These are phyloP conservation scores for Eulemur rufifrons DNA, from an alignment of 2,113 vertebrate genomes.

Conservation along the genomic window DNA sequence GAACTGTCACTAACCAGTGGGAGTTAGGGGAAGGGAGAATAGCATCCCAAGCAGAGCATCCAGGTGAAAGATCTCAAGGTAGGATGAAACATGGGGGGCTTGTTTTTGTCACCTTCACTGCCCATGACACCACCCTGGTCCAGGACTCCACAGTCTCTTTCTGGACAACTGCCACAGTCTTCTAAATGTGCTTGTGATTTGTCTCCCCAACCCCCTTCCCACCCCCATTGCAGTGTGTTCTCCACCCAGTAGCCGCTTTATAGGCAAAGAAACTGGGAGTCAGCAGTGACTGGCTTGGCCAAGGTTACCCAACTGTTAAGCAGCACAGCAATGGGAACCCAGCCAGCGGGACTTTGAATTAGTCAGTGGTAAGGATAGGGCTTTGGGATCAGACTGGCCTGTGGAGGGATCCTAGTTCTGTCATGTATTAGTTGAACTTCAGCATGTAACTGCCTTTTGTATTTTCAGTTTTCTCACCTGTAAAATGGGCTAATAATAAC, in stretches of 20 bases:
- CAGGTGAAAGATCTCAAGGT: neutral
- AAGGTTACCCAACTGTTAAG: neutral
- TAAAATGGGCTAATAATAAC: neutral
- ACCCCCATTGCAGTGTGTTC: neutral
- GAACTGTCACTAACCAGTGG: neutral
- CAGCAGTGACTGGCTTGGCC: constrained; percentile 13
- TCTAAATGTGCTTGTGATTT: neutral
- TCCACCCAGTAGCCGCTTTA: neutral
- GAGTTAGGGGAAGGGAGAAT: neutral
- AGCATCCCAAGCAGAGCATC: neutral
- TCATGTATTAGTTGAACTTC: neutral
- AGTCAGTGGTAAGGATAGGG: neutral
- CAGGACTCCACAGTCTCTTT: neutral
- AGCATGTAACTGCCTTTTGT: neutral
- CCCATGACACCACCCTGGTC: neutral
- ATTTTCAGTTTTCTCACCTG: neutral
- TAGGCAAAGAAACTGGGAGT: neutral
- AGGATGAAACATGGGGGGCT: neutral
- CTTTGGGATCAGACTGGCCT: neutral
- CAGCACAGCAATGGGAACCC: neutral
- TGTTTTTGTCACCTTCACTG: neutral
- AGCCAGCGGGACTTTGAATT: neutral
- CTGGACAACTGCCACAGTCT: neutral
- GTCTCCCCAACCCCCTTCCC: neutral
- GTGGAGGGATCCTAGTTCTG: neutral